Conservation (phyloP, 2,797 vertebrate genomes). For the Artibeus jamaicensis region DNA sequence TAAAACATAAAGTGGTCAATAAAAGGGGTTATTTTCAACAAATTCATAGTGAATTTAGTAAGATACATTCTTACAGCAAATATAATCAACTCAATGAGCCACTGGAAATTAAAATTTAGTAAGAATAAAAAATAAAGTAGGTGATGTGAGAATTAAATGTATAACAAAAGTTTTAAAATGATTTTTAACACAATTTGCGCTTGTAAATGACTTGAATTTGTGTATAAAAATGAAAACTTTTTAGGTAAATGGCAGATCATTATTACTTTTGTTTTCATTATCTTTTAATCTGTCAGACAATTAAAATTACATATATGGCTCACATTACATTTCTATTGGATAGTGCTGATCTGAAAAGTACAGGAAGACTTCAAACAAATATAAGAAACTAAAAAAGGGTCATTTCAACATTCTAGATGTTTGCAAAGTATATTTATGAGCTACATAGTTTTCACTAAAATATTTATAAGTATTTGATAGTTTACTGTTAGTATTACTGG, state of each 20-base stretch:
- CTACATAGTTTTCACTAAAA: background rate
- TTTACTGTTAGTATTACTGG: background rate
- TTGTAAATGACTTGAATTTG: background rate
- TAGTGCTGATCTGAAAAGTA: background rate
- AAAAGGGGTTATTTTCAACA: background rate
- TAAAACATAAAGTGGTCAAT: background rate
- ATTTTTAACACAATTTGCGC: background rate
- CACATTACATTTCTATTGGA: background rate
- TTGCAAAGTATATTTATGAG: background rate
- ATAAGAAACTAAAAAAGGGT: background rate
- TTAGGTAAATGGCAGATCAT: background rate
- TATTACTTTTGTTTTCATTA: background rate
- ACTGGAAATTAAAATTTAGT: background rate
- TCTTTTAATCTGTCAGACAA: background rate
- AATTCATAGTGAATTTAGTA: background rate
- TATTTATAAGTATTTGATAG: background rate
- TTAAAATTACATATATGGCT: background rate
- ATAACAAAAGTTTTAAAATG: background rate
- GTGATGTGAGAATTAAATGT: background rate
- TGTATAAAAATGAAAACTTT: background rate
- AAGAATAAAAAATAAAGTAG: background rate
- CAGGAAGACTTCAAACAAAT: background rate
- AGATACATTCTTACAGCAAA: background rate
- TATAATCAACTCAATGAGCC: background rate
- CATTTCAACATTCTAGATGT: background rate